These are phyloP conservation scores for Neolamprologus brichardi DNA, from an alignment of 2,113 vertebrate genomes.

Conservation along the genomic window DNA sequence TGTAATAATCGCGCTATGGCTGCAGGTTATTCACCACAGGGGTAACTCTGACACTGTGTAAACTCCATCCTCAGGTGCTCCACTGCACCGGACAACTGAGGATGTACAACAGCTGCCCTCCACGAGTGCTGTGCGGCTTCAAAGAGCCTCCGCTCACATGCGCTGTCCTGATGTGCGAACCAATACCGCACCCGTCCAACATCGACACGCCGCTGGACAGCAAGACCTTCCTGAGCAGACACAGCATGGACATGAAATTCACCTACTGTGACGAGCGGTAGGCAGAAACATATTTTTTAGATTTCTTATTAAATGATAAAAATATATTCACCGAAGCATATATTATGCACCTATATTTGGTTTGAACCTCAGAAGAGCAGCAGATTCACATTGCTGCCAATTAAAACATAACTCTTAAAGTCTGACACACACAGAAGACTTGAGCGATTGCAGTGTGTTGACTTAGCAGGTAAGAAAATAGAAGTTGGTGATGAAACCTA, in stretches of 20 bases:
- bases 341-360: background rate
- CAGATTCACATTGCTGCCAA: background rate
- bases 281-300: background rate
- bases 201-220: slow-evolving; percentile 96
- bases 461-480: slow-evolving; percentile 12
- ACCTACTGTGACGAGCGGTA: slow-evolving; percentile 97
- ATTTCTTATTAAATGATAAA: background rate
- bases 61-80: slow-evolving; percentile 75
- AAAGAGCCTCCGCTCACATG: slow-evolving; percentile 90
- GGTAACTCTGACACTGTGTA: background rate
- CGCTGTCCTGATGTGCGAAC: slow-evolving; percentile 92
- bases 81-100: slow-evolving; percentile 95
- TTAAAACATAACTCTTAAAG: background rate
- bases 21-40: background rate
- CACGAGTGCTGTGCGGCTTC: slow-evolving; percentile 80
- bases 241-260: slow-evolving; percentile 99
- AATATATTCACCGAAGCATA: rapidly evolving
- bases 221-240: slow-evolving; percentile 93
- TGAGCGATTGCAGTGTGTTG: slow-evolving; percentile 3
- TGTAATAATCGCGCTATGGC: rapidly evolving
- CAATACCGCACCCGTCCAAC: slow-evolving; percentile 92
- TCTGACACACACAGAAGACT: background rate
- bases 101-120: slow-evolving; percentile 80
- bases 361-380: background rate
- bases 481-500: background rate